Conservation (phyloP, 2,888 invertebrate genomes). For the Drosophila formosana region DNA sequence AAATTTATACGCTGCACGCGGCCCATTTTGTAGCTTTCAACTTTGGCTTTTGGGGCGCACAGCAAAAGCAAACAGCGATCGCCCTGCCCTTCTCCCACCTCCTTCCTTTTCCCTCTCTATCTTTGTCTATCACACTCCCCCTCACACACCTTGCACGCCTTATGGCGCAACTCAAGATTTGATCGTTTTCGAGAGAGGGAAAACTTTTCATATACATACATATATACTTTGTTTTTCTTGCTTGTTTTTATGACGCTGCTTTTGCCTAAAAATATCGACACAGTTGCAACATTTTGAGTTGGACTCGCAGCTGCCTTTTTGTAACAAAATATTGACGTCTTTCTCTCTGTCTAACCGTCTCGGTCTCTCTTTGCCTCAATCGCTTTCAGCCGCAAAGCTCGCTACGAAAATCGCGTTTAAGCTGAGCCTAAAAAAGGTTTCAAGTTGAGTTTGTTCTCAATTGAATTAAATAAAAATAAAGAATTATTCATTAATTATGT, state of each 20-base stretch:
- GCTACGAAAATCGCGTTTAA: neutral
- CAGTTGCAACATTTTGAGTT: slow-evolving; percentile 54
- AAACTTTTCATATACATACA: slow-evolving; percentile 19
- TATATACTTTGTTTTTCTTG: neutral
- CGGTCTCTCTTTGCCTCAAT: neutral
- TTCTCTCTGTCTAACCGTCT: neutral
- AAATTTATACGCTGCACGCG: slow-evolving; percentile 49
- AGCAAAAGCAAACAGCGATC: slow-evolving; percentile 31
- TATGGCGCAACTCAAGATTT: slow-evolving; percentile 56
- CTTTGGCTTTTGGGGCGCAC: slow-evolving; percentile 51
- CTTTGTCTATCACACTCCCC: neutral
- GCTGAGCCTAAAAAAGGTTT: slow-evolving; percentile 1
- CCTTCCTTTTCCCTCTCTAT: neutral
- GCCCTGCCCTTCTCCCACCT: neutral
- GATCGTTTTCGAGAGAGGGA: slow-evolving; percentile 30
- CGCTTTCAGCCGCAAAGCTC: neutral
- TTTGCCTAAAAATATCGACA: slow-evolving; percentile 70
- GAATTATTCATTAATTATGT: too few species aligned
- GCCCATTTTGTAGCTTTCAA: slow-evolving; percentile 44
- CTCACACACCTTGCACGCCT: slow-evolving; percentile 35
- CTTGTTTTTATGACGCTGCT: slow-evolving; percentile 59
- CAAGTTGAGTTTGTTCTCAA: neutral
- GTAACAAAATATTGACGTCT: slow-evolving; percentile 14
- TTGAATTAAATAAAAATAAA: neutral
- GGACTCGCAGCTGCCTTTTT: slow-evolving; percentile 58